Conservation (phyloP, 2,888 invertebrate genomes). For the Smittia sp. region DNA sequence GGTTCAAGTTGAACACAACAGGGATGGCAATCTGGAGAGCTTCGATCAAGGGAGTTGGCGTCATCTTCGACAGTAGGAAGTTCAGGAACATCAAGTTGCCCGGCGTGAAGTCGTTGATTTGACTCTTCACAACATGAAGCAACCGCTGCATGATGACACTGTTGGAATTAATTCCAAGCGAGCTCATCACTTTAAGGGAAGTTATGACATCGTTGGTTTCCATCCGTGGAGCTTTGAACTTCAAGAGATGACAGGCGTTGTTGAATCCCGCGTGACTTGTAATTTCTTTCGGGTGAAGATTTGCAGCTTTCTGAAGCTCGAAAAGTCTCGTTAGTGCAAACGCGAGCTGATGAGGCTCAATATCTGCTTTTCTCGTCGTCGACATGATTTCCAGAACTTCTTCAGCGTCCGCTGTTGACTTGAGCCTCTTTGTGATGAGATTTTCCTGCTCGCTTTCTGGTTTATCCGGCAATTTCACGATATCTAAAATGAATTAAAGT, state of each 20-base stretch:
- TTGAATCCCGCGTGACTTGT: slow-evolving; percentile 59
- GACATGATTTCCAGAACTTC: background rate
- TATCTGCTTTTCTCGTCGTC: background rate
- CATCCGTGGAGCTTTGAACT: slow-evolving; percentile 57
- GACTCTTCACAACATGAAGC: slow-evolving; percentile 61
- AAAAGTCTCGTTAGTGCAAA: background rate
- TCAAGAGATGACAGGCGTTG: slow-evolving; percentile 59
- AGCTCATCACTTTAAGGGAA: slow-evolving; percentile 60
- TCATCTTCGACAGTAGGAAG: slow-evolving; percentile 58
- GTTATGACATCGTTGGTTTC: slow-evolving; percentile 59
- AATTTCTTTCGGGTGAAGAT: background rate
- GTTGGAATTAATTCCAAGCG: slow-evolving; percentile 59
- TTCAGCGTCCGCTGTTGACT: background rate
- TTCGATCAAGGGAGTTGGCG: slow-evolving; percentile 59
- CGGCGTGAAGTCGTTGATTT: slow-evolving; percentile 61
- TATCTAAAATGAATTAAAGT: too few species aligned
- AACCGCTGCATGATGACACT: slow-evolving; percentile 62
- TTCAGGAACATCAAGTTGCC: slow-evolving; percentile 63
- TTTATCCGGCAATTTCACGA: background rate
- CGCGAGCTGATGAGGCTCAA: slow-evolving; percentile 1
- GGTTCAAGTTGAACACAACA: slow-evolving; percentile 63
- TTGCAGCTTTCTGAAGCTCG: background rate
- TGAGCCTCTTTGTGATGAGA: background rate
- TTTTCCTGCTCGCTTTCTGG: background rate
- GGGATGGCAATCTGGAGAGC: slow-evolving; percentile 66